Base-by-base conservation (phyloP, 2,888 invertebrate genomes). In the Xanthostigma xanthostigma region DNA sequence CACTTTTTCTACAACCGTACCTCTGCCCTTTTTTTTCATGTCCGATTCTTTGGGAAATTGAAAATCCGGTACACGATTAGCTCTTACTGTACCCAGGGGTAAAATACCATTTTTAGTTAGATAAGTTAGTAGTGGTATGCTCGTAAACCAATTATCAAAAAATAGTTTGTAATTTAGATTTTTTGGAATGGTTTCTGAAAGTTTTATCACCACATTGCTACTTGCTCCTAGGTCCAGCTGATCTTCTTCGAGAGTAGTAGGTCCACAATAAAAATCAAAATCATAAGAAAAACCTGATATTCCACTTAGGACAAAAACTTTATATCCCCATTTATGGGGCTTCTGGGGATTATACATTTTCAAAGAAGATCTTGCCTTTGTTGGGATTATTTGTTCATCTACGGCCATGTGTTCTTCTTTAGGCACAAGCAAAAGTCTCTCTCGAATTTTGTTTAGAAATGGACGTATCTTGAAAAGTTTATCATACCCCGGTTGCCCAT, bases 341-440 rank as follows among this genome's bases (percentile, higher is more conserved):
- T 63, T 62, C 49, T 58, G 59, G 6, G 62, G 59, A 51, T 63
- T 63, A 49, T 63, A 62, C 52, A 62, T 59, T 41, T 56, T 59
- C n/a, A 60, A 36, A 8, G 37, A 43, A 8, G 41, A 45, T 43
- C 54, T 48, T 41, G 50, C 47, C 53, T 63, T 64, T 8, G 59
- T 62, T 0, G 60, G 60, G 14, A 63, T 62, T 3, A 64, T 62
- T 53, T 64, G 59, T 39, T 62, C 61, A 50, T 63, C 60, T 5
- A 62, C 55, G 33, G 56, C 53, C 11, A 61, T 36, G 50, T 52
- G 57, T 41, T 63, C 60, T 53, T 60, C 61, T 53, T 56, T 61
- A 5, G 60, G 60, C 11, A 60, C 52, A 40, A 52, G 27, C 4
- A 52, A 48, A 37, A 54, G 39, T 11, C 50, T 50, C 14, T 55